phyloP scores from a whole-genome alignment of 2,797 vertebrate genomes.

The Ataeniobius toweri region DNA sequence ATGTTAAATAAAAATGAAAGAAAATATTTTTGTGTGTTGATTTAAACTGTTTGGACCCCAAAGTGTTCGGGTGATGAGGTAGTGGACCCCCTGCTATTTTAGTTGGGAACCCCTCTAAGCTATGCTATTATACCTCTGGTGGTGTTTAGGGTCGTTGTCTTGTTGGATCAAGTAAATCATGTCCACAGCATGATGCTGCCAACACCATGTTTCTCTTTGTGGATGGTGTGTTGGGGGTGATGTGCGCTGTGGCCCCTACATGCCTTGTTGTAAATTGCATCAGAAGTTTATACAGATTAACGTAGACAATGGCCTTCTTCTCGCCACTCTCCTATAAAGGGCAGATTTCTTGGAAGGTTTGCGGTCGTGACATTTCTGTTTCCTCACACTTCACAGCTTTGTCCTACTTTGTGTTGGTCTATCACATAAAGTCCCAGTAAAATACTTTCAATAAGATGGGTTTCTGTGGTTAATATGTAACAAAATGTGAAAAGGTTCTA shows the following conservation, averaged over 20 bases:
- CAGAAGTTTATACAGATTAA: too few species aligned
- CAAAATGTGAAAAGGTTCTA: neutral
- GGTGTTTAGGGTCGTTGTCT: neutral
- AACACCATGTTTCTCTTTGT: neutral
- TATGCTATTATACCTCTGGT: neutral
- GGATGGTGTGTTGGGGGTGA: too few species aligned
- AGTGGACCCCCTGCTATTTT: too few species aligned
- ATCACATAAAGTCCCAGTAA: neutral
- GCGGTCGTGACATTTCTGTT: neutral
- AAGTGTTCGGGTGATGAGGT: too few species aligned
- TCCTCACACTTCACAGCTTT: neutral
- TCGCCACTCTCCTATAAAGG: neutral
- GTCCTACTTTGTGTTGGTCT: neutral
- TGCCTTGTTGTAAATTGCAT: too few species aligned
- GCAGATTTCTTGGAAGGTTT: neutral
- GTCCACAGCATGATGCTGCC: neutral
- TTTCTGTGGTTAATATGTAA: too few species aligned
- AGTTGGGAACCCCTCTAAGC: neutral
- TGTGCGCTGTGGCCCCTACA: too few species aligned
- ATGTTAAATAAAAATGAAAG: too few species aligned
- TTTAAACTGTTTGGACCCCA: too few species aligned
- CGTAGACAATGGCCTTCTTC: neutral
- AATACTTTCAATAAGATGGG: neutral
- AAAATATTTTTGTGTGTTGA: too few species aligned
- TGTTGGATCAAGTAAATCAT: neutral